Evolutionary conservation across 2,113 vertebrate genomes (phyloP).

Genomic region (Psilopsiagon aurifrons): DNA sequence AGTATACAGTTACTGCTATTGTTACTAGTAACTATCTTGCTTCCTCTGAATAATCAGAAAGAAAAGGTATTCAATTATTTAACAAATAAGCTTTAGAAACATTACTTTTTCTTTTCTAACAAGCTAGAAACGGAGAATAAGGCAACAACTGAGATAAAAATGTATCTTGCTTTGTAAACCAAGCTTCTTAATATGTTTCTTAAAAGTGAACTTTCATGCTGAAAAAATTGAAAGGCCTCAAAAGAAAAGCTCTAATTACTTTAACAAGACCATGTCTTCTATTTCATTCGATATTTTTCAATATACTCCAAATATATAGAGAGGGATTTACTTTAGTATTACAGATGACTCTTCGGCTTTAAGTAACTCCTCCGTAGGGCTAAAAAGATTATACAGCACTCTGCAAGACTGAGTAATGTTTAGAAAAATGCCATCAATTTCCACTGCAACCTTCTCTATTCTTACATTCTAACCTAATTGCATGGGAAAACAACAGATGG

Average conservation of each 20-base stretch:
- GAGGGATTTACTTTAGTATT: background rate
- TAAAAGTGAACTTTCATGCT: slow-evolving; percentile 47
- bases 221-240: slow-evolving; percentile 28
- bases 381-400: background rate
- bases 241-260: slow-evolving; percentile 22
- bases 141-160: slow-evolving; percentile 64
- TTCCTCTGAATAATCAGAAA: background rate
- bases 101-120: slow-evolving; percentile 46
- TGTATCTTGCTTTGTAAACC: slow-evolving; percentile 37
- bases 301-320: background rate
- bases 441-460: background rate
- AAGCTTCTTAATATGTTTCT: background rate
- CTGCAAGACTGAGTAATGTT: background rate
- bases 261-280: background rate
- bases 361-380: background rate
- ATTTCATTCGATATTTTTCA: background rate
- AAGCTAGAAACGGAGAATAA: slow-evolving; percentile 57
- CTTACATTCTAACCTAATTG: background rate
- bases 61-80: background rate
- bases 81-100: slow-evolving; percentile 31
- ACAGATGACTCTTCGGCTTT: background rate
- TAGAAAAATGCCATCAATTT: slow-evolving; percentile 11
- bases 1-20: background rate
- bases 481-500: slow-evolving; percentile 1
- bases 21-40: background rate